Conservation (phyloP, 2,113 vertebrate species). For the Bufo bufo region DNA sequence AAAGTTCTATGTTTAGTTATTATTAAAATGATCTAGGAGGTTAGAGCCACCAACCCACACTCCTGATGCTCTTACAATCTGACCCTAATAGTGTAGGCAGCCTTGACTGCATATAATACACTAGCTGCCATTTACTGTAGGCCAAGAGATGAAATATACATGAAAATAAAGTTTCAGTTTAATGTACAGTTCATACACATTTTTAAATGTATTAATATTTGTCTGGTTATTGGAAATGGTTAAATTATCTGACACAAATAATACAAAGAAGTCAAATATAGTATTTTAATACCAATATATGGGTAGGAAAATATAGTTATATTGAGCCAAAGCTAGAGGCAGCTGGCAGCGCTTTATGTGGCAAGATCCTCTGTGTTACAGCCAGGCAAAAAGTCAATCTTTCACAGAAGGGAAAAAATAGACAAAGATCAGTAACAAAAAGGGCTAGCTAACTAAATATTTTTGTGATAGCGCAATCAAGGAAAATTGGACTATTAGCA, state of each 20-base stretch:
- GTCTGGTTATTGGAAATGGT: background rate
- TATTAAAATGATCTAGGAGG: too few relatives aligned
- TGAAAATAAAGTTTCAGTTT: too few relatives aligned
- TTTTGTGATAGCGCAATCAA: slow-evolving; percentile 57
- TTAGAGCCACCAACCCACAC: too few relatives aligned
- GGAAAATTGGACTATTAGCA: slow-evolving; percentile 58
- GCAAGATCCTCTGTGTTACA: slow-evolving; percentile 30
- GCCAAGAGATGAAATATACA: too few relatives aligned
- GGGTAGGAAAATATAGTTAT: slow-evolving; percentile 13
- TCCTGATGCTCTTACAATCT: too few relatives aligned
- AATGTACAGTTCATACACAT: too few relatives aligned
- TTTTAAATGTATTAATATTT: background rate
- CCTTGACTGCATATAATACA: too few relatives aligned
- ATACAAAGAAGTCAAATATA: slow-evolving; percentile 39
- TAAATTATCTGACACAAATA: background rate
- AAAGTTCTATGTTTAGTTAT: too few relatives aligned
- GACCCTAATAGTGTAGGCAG: too few relatives aligned
- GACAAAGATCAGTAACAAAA: slow-evolving; percentile 48
- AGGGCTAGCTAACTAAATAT: slow-evolving; percentile 50
- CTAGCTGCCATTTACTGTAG: too few relatives aligned
- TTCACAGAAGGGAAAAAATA: slow-evolving; percentile 44
- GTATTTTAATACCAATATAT: background rate
- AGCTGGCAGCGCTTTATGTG: slow-evolving; percentile 36
- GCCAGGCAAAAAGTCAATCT: slow-evolving; percentile 43
- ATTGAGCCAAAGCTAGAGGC: slow-evolving; percentile 39